Base-by-base conservation (phyloP, 2,797 vertebrate species). In the Columba guinea region DNA sequence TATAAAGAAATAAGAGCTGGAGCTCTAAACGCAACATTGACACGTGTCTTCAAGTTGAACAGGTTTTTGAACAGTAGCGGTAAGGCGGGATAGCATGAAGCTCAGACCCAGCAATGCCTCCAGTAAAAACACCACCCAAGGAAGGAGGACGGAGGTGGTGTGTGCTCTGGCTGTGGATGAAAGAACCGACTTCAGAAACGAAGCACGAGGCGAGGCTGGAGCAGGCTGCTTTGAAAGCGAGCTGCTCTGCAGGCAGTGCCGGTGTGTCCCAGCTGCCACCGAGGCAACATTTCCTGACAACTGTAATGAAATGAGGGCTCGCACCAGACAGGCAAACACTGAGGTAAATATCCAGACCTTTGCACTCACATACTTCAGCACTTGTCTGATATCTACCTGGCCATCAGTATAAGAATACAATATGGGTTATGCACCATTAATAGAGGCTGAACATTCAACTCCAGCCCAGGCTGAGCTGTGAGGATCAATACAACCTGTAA, bases 121-220 rank as follows among this genome's bases (percentile, higher is more conserved):
- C 83, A 95, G 93, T 85, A 79, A 93, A 93, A 96, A 94, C 90
- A 94, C 93, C 87, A 94, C 90, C 85, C 95, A 93, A 67, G 81
- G 75, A 95, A 95, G 84, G 58, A 51, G 76, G 75, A 91, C 48
- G 67, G 84, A 84, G 76, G 77, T 78, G 80, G 77, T 95, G 95
- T 95, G 88, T 95, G 92, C 94, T 93, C 96, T 97, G 97, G 95
- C 96, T 94, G 64, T 27, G 70, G 96, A 97, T 96, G 79, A 97
- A 97, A 97, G 96, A 41, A 90, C 30, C 63, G 26, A 24, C 88
- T 96, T 96, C 84, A 96, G 95, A 94, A 95, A 88, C n/a, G 24
- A 92, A 92, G 77, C 91, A 92, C 8, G 79, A 95, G 95, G 69
- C 28, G 58, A 87, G 89, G 94, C 90, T 73, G 32, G 64, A 93